phyloP scores from a whole-genome alignment of 2,797 vertebrate species.

The Helarctos malayanus region DNA sequence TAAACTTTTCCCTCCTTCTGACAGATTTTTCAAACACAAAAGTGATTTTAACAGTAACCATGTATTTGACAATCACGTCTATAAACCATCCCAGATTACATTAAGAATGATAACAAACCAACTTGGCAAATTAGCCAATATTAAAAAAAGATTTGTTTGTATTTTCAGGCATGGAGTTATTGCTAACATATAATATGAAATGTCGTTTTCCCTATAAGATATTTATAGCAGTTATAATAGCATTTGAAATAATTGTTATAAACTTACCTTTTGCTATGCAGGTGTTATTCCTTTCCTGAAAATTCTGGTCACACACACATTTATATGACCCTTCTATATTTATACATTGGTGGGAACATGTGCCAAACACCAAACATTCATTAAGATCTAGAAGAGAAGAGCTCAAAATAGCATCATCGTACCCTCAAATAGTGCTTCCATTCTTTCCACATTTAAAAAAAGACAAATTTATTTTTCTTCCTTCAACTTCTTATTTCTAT shows the following conservation, averaged over 20 bases:
- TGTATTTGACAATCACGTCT: neutral
- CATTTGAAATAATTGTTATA: neutral
- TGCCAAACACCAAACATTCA: conserved; percentile 97
- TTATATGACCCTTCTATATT: conserved; percentile 98
- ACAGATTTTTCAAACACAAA: conserved; percentile 26
- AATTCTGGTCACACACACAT: conserved; percentile 97
- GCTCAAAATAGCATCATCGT: neutral
- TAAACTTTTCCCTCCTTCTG: neutral
- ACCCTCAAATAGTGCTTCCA: neutral
- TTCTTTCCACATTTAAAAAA: neutral
- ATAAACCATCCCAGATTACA: neutral
- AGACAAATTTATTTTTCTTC: neutral
- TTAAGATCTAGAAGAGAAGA: conserved; percentile 93
- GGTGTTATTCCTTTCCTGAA: conserved; percentile 94
- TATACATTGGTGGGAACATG: conserved; percentile 96
- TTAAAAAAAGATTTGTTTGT: conserved; percentile 15
- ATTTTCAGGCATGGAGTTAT: neutral
- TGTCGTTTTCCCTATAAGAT: neutral
- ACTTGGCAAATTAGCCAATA: neutral
- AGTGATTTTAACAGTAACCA: neutral
- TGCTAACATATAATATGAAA: neutral
- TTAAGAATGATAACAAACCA: neutral
- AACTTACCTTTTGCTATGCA: conserved; percentile 96
- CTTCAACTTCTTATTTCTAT: neutral
- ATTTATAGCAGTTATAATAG: neutral